Percentiles rank a stretch among this genome's conserved stretches.
These are phyloP conservation scores for Colostygia pectinataria DNA, from an alignment of 2,888 invertebrate genomes.

Conservation along the genomic window DNA sequence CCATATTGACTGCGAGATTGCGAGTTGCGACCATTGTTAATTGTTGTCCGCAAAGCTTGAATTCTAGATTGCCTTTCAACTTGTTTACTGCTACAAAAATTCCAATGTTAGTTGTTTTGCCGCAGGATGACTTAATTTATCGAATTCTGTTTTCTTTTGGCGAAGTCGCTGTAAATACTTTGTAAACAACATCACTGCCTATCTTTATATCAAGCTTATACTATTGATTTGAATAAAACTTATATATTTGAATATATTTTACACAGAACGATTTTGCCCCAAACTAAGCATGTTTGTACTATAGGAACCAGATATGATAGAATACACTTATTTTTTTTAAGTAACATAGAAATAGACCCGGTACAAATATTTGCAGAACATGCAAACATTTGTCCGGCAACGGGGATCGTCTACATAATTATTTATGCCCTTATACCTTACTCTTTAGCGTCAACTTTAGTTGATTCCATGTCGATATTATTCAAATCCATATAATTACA, in stretches of 20 bases:
- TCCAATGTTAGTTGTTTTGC: conserved; percentile 27
- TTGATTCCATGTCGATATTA: too few species aligned
- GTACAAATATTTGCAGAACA: too few species aligned
- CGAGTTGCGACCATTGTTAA: not conserved
- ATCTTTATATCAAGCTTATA: conserved; percentile 17
- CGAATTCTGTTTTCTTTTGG: conserved; percentile 33
- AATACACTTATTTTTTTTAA: too few species aligned
- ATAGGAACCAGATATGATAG: too few species aligned
- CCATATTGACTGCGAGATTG: not conserved
- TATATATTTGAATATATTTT: not conserved
- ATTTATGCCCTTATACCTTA: too few species aligned
- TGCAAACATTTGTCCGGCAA: too few species aligned
- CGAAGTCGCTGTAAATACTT: conserved; percentile 29
- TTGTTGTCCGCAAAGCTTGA: not conserved
- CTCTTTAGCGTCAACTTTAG: too few species aligned
- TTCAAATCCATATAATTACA: too few species aligned
- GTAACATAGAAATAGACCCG: too few species aligned
- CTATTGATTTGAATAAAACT: conserved; percentile 9
- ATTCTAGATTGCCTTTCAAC: conserved; percentile 20
- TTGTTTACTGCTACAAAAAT: conserved; percentile 26
- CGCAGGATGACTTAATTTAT: conserved; percentile 32
- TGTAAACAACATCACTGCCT: conserved; percentile 25
- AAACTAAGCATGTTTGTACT: too few species aligned
- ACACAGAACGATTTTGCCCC: too few species aligned
- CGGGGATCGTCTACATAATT: too few species aligned